These are phyloP conservation scores for Sinhomidia bicolor DNA, from an alignment of 2,888 invertebrate genomes.

Conservation along the genomic window DNA sequence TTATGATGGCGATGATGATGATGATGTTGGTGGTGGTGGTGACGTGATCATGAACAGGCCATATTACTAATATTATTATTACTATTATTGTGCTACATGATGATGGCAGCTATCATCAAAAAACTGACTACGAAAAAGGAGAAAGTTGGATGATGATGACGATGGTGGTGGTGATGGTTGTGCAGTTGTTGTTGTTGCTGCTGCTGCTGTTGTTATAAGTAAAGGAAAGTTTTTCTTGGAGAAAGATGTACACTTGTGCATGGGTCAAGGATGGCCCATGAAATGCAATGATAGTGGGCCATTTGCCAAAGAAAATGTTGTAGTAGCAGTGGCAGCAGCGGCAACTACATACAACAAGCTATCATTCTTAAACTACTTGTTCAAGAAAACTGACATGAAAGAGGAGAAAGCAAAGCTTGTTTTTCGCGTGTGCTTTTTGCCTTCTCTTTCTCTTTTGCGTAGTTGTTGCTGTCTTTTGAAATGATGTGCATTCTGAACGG, in stretches of 20 bases:
- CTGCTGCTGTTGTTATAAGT: too few species aligned
- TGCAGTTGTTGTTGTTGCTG: too few species aligned
- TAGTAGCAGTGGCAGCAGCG: background rate
- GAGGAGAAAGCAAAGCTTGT: conserved; percentile 23
- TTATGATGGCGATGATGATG: too few species aligned
- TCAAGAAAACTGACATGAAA: conserved; percentile 47
- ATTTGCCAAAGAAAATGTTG: conserved; percentile 63
- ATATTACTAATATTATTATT: too few species aligned
- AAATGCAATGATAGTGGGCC: conserved; percentile 67
- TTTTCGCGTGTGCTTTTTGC: background rate
- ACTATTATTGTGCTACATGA: too few species aligned
- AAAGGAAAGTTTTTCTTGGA: conserved; percentile 16
- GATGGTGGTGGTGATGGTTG: background rate
- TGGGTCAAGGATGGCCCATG: conserved; percentile 70
- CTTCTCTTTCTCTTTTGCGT: background rate
- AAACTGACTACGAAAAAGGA: too few species aligned
- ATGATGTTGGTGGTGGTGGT: too few species aligned
- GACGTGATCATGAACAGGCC: conserved; percentile 4
- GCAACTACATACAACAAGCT: background rate
- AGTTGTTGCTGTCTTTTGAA: background rate
- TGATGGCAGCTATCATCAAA: too few species aligned
- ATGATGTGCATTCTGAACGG: background rate
- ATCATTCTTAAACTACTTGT: background rate
- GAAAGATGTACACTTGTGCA: conserved; percentile 24
- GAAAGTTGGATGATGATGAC: background rate